Evolutionary conservation across 2,113 vertebrate species (phyloP).

Genomic region (Percina caprodes): DNA sequence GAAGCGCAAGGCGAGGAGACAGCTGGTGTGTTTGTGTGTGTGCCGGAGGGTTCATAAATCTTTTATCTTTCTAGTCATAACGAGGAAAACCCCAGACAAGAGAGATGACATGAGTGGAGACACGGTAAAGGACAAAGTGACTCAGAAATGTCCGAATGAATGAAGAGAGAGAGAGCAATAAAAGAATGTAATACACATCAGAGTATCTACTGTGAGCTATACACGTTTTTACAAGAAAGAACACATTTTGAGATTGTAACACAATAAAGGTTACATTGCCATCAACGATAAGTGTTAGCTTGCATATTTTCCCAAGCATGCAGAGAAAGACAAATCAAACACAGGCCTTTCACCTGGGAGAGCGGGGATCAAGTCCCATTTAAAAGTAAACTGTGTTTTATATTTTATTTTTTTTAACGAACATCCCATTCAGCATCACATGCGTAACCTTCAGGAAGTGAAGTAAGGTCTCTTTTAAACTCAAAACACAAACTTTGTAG

Average conservation of each 20-base stretch:
- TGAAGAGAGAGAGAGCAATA: neutral
- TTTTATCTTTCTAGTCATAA: constrained; percentile 55
- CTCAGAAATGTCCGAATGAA: neutral
- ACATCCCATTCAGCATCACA: too few relatives aligned
- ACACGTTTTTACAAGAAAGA: neutral
- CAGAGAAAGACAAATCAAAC: neutral
- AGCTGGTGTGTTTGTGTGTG: constrained; percentile 52
- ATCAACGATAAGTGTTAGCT: neutral
- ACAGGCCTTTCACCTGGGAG: too few relatives aligned
- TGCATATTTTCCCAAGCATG: neutral
- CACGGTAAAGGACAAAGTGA: constrained; percentile 35
- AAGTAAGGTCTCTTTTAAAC: too few relatives aligned
- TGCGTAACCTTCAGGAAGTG: too few relatives aligned
- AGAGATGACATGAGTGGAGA: constrained; percentile 11
- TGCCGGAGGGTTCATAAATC: constrained; percentile 56
- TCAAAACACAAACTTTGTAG: too few relatives aligned
- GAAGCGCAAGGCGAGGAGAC: constrained; percentile 35
- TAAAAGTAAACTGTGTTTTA: too few relatives aligned
- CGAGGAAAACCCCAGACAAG: constrained; percentile 21
- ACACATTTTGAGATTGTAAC: neutral
- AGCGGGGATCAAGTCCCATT: too few relatives aligned
- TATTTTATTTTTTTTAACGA: too few relatives aligned
- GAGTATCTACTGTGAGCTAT: neutral
- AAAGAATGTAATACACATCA: neutral
- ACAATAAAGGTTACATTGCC: neutral